phyloP scores from a whole-genome alignment of 2,888 invertebrate genomes.

The Lampropteryx suffumata region DNA sequence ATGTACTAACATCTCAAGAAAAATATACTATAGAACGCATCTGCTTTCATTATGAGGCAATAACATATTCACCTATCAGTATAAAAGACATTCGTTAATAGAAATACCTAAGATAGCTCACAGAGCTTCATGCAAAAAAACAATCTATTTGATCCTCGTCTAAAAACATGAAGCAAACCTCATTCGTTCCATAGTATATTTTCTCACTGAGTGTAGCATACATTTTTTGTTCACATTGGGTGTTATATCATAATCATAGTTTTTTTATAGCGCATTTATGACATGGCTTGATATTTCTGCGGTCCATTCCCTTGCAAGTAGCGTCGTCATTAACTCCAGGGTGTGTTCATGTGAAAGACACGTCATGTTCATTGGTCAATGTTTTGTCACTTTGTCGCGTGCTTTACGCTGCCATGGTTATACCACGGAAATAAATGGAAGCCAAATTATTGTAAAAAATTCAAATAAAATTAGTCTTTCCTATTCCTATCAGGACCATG shows the following conservation, averaged over 20 bases:
- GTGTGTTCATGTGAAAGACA: slow-evolving; percentile 28
- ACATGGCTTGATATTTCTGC: slow-evolving; percentile 26
- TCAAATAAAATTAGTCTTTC: no score
- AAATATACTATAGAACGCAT: slow-evolving; percentile 17
- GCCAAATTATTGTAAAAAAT: background rate
- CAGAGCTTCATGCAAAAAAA: no score
- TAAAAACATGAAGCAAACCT: background rate
- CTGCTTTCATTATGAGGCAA: background rate
- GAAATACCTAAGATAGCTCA: no score
- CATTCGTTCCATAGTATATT: slow-evolving; percentile 17
- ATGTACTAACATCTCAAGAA: slow-evolving; percentile 49
- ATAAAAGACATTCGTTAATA: no score
- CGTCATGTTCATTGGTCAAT: slow-evolving; percentile 31
- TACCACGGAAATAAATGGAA: slow-evolving; percentile 38
- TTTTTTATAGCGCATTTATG: slow-evolving; percentile 27
- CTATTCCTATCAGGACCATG: no score
- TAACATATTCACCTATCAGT: no score
- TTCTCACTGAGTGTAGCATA: slow-evolving; percentile 24
- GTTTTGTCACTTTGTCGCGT: slow-evolving; percentile 37
- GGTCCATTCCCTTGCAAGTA: slow-evolving; percentile 22
- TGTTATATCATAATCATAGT: slow-evolving; percentile 32
- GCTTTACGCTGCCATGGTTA: slow-evolving; percentile 41
- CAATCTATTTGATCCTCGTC: no score
- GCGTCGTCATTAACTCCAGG: slow-evolving; percentile 20
- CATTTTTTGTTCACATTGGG: slow-evolving; percentile 32